Evolutionary conservation across 2,113 vertebrate genomes (phyloP).

Genomic region (Burhinus oedicnemus): DNA sequence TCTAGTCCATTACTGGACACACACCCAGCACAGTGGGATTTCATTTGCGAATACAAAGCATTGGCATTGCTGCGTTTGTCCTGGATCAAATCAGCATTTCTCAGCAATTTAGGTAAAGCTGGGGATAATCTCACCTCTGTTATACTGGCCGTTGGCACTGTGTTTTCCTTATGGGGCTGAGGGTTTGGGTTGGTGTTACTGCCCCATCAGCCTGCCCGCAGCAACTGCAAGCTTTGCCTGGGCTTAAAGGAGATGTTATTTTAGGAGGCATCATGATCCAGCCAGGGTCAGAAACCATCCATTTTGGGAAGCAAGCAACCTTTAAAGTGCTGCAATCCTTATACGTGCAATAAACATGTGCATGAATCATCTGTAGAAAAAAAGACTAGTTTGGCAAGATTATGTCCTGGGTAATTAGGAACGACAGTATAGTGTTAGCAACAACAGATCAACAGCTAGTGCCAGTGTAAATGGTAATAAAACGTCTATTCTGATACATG

Average conservation of each 20-base stretch:
- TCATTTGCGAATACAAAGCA: not conserved
- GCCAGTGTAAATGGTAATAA: not conserved
- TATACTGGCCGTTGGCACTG: not conserved
- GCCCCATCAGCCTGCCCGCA: not conserved
- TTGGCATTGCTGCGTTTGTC: fast-evolving
- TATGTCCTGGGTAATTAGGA: fast-evolving
- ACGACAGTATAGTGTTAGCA: not conserved
- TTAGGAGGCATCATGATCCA: not conserved
- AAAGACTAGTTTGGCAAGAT: not conserved
- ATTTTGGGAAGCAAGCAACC: not conserved
- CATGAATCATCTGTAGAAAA: not conserved
- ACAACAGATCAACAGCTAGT: not conserved
- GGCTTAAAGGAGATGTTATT: not conserved
- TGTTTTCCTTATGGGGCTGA: not conserved
- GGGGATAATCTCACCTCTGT: not conserved
- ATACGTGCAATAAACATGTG: not conserved
- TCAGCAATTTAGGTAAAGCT: not conserved
- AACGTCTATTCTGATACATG: not conserved
- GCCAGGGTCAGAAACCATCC: not conserved
- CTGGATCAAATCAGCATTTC: not conserved
- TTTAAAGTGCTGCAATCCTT: not conserved
- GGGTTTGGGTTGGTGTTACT: fast-evolving
- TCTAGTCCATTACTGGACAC: fast-evolving
- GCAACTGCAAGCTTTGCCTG: not conserved
- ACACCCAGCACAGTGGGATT: not conserved